Evolutionary conservation across 2,797 vertebrate species (phyloP), one percentile per base, ranked within the genome.

Genomic region (Sebastiscus albofasciatus): DNA sequence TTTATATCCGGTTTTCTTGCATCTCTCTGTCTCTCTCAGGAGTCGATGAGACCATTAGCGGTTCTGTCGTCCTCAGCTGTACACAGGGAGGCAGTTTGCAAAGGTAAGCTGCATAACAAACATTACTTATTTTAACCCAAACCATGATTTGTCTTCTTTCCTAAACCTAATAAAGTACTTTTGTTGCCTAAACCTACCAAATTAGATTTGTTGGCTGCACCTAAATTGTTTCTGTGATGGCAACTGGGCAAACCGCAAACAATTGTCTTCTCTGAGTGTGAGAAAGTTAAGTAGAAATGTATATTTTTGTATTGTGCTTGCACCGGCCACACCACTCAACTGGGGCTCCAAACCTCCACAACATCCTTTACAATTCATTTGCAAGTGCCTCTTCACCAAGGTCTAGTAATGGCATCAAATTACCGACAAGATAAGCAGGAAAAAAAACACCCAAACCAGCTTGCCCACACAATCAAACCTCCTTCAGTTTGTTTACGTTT

Each of bases 401-500:
- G 8, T 69, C 16, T n/a, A 13, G 55, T 67, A 76, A 82, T 58
- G 65, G 22, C 46, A 33, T 74, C 24, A 79, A 74, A 84, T 85
- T 70, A 76, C 27, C 42, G n/a, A 75, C 27, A 60, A 77, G 59
- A 86, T 72, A 82, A 78, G 22, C 67, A 78, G 71, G n/a, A 42
- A 42, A 42, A 82, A 49, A 80, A 77, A 74, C 16, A 9, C 22
- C 52, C 34, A n/a, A 16, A 71, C 22, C 16, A 31, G 58, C 2
- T 24, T 67, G 14, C 34, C 20, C 34, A 68, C 67, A 56, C 52
- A 83, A 61, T 82, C 65, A 55, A 68, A 67, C 60, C 31, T 85
- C 71, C 76, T 78, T 87, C 56, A 33, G 20, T 87, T 66, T 89
- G 77, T 89, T 84, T 80, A 75, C 20, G 6, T 71, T 80, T 54